phyloP scores from a whole-genome alignment of 2,888 invertebrate species.

The Platycheirus rosarum region DNA sequence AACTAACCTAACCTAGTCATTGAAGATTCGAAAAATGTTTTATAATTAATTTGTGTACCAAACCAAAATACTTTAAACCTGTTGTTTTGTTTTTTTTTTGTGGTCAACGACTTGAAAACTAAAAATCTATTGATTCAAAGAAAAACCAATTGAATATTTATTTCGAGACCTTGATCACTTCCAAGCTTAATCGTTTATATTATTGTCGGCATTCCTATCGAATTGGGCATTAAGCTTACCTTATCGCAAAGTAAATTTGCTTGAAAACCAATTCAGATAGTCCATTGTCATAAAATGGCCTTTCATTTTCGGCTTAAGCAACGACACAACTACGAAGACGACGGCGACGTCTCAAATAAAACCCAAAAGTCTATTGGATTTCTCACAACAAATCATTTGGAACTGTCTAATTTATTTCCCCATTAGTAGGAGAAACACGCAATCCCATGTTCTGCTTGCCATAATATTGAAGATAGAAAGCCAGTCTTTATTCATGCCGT shows the following conservation, averaged over 20 bases:
- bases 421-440: slow-evolving; percentile 12
- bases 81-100: too few species aligned
- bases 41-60: too few species aligned
- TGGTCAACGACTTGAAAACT: too few species aligned
- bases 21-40: too few species aligned
- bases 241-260: background rate
- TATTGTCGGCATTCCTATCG: too few species aligned
- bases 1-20: too few species aligned
- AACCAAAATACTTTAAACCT: too few species aligned
- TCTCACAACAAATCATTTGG: slow-evolving; percentile 30
- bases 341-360: background rate
- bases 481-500: slow-evolving; percentile 12
- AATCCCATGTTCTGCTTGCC: slow-evolving; percentile 21
- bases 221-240: background rate
- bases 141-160: too few species aligned
- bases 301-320: slow-evolving; percentile 8
- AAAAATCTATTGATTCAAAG: too few species aligned
- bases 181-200: too few species aligned
- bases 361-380: background rate
- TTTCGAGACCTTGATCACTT: too few species aligned
- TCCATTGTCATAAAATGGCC: background rate
- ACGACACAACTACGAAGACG: too few species aligned
- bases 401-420: slow-evolving; percentile 18
- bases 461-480: slow-evolving; percentile 26
- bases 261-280: slow-evolving; percentile 1